These are phyloP conservation scores for Salvelinus sp. DNA, from an alignment of 2,113 vertebrate species.

Conservation along the genomic window DNA sequence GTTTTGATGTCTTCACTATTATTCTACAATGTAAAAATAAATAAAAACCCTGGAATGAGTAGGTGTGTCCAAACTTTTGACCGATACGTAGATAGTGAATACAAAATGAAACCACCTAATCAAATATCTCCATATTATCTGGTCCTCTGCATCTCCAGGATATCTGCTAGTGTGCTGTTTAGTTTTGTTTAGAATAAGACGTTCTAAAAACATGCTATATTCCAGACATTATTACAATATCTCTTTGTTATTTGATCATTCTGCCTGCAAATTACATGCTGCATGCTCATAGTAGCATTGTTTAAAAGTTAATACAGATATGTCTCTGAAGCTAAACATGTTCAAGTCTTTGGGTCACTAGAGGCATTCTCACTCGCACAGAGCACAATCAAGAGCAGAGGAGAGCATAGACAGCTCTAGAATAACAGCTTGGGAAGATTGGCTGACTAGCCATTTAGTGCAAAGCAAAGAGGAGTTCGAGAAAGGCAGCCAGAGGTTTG, in stretches of 20 bases:
- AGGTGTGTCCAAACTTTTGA: too few species aligned
- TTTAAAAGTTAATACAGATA: slow-evolving; percentile 17
- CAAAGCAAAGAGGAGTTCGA: slow-evolving; percentile 28
- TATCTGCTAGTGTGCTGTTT: not conserved
- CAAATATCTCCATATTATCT: not conserved
- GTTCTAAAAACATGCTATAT: not conserved
- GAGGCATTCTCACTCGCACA: slow-evolving; percentile 62
- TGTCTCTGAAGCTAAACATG: too few species aligned
- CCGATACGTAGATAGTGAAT: not conserved
- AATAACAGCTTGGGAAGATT: slow-evolving; percentile 7
- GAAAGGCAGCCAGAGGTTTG: slow-evolving; percentile 23
- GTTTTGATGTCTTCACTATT: too few species aligned
- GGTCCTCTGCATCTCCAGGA: too few species aligned
- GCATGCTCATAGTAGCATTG: slow-evolving; percentile 44
- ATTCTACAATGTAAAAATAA: too few species aligned
- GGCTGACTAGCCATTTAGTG: not conserved
- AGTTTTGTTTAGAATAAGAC: slow-evolving; percentile 28
- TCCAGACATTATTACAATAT: slow-evolving; percentile 4
- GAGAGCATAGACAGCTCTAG: slow-evolving; percentile 25
- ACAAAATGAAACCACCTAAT: not conserved
- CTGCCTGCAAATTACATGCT: slow-evolving; percentile 27
- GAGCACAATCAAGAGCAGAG: slow-evolving; percentile 45
- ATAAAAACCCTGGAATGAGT: too few species aligned
- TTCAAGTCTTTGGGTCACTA: slow-evolving; percentile 12
- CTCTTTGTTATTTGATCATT: not conserved